phyloP scores from a whole-genome alignment of 2,888 invertebrate species.

The Agrypnus murinus region DNA sequence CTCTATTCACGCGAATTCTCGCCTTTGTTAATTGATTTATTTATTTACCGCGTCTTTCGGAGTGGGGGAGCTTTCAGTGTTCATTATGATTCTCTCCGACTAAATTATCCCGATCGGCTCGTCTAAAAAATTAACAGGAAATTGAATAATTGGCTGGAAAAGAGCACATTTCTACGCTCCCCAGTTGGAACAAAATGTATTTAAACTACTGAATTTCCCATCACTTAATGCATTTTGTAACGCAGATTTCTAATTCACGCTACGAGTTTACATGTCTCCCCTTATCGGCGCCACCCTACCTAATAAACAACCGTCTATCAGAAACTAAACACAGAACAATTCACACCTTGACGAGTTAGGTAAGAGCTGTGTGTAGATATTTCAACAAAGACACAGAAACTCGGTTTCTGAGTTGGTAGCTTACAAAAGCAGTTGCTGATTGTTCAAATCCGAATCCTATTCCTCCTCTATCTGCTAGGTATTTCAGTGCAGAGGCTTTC shows the following conservation, averaged over 20 bases:
- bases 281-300: neutral
- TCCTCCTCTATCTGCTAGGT: slow-evolving; percentile 41
- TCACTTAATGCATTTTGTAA: slow-evolving; percentile 21
- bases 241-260: slow-evolving; percentile 18
- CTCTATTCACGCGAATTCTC: slow-evolving; percentile 30
- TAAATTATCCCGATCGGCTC: neutral
- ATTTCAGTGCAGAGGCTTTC: slow-evolving; percentile 34
- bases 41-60: slow-evolving; percentile 26
- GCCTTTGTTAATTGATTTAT: slow-evolving; percentile 45
- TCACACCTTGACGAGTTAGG: slow-evolving; percentile 29
- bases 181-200: slow-evolving; percentile 10
- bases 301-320: slow-evolving; percentile 13
- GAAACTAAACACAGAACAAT: slow-evolving; percentile 30
- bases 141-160: slow-evolving; percentile 18
- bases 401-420: slow-evolving; percentile 38
- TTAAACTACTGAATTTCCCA: slow-evolving; percentile 26
- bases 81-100: neutral
- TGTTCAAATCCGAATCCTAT: slow-evolving; percentile 43
- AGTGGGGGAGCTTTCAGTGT: neutral
- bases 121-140: slow-evolving; percentile 11
- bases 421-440: slow-evolving; percentile 46
- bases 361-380: slow-evolving; percentile 21
- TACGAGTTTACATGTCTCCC: slow-evolving; percentile 1
- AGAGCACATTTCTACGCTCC: neutral
- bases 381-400: slow-evolving; percentile 45